Evolutionary conservation across 92 coral and sea anemone species (phyloP), one percentile per base, ranked within the genome.

Genomic region (Plumapathes pennacea): DNA sequence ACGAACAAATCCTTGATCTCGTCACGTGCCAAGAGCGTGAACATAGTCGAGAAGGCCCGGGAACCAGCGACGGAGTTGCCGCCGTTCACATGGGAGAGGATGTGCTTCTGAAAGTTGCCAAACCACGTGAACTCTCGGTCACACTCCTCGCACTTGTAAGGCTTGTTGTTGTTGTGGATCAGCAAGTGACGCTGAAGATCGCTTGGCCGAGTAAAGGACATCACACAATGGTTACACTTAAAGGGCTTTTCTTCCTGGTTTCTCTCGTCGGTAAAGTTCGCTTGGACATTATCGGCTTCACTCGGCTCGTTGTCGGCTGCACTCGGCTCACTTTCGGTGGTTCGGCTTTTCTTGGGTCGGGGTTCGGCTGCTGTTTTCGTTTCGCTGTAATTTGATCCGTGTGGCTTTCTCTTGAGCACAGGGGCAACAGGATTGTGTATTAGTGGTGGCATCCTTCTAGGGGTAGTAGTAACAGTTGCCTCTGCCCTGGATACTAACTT

Each of bases 121-220:
- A 92, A 89, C 98, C 96, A 92, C 6, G 98, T 92, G 62, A 92
- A 92, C 71, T 92, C 92, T 27, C 98, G 84, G 44, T 92, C 98
- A 44, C 98, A 92, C 58, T 88, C 85, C 25, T 88, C 86, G 67
- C 98, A 92, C 64, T 72, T 88, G 78, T 92, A 92, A 5, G 98
- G 98, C 34, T 92, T 92, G 42, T 59, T 83, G 62, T 82, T 85
- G 41, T 70, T 92, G 62, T 92, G 98, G 20, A 89, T 89, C 48
- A 92, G 77, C 24, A 81, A 62, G 54, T 92, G 98, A 22, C 98
- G 85, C 57, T 92, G 95, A 19, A 92, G 86, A 32, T 92, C 97
- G 61, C 97, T 90, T 8, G 97, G 96, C n/a, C 97, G 95, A 12
- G 95, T 87, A 71, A 90, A 90, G 14, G 97, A 86, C 88, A 89